These are phyloP conservation scores for Philereme transversata DNA, from an alignment of 2,888 invertebrate genomes.

Conservation along the genomic window DNA sequence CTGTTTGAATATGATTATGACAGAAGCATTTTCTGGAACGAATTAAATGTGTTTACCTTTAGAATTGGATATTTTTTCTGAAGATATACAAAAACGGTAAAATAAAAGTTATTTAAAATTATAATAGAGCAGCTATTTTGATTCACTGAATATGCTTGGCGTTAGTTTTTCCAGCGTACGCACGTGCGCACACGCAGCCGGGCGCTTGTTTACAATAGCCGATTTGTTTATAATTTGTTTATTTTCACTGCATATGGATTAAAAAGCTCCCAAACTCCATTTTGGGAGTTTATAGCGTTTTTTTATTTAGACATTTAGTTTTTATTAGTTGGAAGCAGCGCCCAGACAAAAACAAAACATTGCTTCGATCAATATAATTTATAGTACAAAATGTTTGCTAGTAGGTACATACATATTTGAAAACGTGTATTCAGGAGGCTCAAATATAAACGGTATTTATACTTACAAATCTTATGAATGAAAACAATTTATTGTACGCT, in stretches of 20 bases:
- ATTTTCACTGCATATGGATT: constrained; percentile 80
- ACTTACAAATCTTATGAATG: too few relatives aligned
- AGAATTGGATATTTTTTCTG: too few relatives aligned
- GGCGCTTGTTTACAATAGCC: constrained; percentile 70
- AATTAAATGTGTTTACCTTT: too few relatives aligned
- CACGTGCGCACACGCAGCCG: constrained; percentile 50
- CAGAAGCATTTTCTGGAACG: too few relatives aligned
- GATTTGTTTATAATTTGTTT: constrained; percentile 76
- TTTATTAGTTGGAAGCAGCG: constrained; percentile 33
- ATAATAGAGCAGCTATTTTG: too few relatives aligned
- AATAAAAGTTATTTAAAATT: too few relatives aligned
- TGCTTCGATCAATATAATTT: constrained; percentile 4
- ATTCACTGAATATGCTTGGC: not conserved
- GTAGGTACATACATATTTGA: too few relatives aligned
- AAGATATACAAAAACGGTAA: too few relatives aligned
- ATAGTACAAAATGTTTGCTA: not conserved
- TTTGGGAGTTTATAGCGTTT: constrained; percentile 65
- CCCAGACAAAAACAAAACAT: constrained; percentile 22
- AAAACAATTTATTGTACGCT: too few relatives aligned
- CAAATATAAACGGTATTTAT: too few relatives aligned
- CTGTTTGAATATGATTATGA: too few relatives aligned
- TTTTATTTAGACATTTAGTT: constrained; percentile 52
- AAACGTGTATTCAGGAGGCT: too few relatives aligned
- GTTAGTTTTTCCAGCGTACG: constrained; percentile 42
- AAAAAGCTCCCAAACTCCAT: constrained; percentile 78